phyloP scores from a whole-genome alignment of 2,888 invertebrate genomes.

The Drosophila longiperda region DNA sequence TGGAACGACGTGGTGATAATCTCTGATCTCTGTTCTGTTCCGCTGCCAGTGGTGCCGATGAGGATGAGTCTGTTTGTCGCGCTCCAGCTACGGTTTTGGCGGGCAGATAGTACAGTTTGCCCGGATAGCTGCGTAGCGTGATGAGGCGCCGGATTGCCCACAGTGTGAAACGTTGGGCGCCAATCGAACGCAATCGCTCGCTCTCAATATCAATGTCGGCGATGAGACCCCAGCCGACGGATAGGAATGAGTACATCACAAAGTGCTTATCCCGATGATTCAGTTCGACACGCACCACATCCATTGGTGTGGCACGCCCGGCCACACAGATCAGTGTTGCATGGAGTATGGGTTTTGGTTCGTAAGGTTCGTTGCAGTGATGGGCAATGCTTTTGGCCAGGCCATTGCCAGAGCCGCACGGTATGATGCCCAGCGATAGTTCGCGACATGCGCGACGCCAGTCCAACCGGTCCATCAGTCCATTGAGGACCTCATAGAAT shows the following conservation, averaged over 20 bases:
- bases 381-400: conserved; percentile 94
- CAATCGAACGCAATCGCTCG: conserved; percentile 94
- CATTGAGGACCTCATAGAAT: conserved; percentile 93
- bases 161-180: conserved; percentile 95
- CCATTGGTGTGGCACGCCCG: conserved; percentile 91
- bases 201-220: conserved; percentile 99
- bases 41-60: not conserved
- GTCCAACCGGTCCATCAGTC: conserved; percentile 95
- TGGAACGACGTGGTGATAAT: conserved; percentile 14
- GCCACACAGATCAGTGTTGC: conserved; percentile 92
- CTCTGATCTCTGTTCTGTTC: not conserved
- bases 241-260: conserved; percentile 95
- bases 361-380: conserved; percentile 92
- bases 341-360: conserved; percentile 91
- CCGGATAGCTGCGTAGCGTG: conserved; percentile 93
- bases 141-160: conserved; percentile 95
- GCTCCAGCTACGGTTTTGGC: not conserved
- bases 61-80: not conserved
- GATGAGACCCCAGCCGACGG: conserved; percentile 97
- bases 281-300: conserved; percentile 94
- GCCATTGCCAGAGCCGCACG: conserved; percentile 99
- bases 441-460: conserved; percentile 92
- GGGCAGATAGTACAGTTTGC: conserved; percentile 93
- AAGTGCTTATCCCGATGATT: conserved; percentile 82
- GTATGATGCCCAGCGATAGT: conserved; percentile 94